Evolutionary conservation across 2,888 invertebrate genomes (phyloP).

Genomic region (Ctenicera cuprea): DNA sequence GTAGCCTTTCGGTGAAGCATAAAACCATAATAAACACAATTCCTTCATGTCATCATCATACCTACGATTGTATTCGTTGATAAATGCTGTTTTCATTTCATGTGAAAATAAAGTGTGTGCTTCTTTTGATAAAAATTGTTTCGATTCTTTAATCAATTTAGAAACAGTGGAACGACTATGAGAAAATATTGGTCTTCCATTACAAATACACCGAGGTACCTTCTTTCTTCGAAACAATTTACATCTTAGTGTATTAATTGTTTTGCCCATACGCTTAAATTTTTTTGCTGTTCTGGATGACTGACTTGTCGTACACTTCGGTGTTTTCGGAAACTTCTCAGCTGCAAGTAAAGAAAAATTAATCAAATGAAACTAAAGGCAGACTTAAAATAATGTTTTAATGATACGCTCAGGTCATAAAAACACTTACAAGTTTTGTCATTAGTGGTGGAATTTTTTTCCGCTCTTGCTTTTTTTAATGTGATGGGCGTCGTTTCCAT

Average conservation of each 20-base stretch:
- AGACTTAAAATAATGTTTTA: no score
- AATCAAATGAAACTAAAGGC: no score
- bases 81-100: no score
- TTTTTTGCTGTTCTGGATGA: not conserved
- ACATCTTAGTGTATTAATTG: not conserved
- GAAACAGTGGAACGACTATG: not conserved
- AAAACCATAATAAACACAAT: constrained; percentile 39
- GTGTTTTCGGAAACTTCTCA: no score
- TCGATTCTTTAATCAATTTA: constrained; percentile 14
- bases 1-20: constrained; percentile 42
- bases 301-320: not conserved
- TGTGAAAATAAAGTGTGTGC: no score
- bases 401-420: no score
- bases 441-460: no score
- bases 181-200: not conserved
- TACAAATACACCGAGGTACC: not conserved
- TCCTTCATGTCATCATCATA: constrained; percentile 38
- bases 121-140: not conserved
- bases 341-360: no score
- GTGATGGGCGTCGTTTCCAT: no score
- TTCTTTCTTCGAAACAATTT: constrained; percentile 7
- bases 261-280: not conserved
- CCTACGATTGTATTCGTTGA: no score
- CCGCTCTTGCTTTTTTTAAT: no score
- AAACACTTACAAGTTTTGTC: no score